Evolutionary conservation across 2,797 vertebrate species (phyloP).

Genomic region (Botia kubotai): DNA sequence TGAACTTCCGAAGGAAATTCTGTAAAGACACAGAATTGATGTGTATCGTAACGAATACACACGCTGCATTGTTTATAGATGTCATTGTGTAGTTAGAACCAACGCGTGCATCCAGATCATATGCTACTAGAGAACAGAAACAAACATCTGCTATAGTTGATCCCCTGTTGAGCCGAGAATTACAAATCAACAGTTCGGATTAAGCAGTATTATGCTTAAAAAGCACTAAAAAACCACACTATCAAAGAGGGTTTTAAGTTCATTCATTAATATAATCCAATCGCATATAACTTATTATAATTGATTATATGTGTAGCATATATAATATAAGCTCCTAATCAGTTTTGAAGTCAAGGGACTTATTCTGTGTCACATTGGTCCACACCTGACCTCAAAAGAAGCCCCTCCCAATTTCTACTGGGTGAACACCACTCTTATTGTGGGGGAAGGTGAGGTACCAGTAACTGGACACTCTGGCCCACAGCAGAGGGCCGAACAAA

Average conservation of each 20-base stretch:
- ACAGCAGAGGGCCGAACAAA: constrained; percentile 63
- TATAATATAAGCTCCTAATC: neutral
- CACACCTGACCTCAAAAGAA: constrained; percentile 66
- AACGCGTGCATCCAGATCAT: neutral
- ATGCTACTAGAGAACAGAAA: neutral
- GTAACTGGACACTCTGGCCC: constrained; percentile 71
- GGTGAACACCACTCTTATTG: constrained; percentile 75
- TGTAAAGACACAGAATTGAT: constrained; percentile 45
- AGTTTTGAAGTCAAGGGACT: neutral
- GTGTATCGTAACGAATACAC: neutral
- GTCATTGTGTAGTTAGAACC: neutral
- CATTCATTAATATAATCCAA: too few relatives aligned
- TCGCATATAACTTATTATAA: too few relatives aligned
- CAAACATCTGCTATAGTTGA: neutral
- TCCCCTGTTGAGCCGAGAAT: neutral
- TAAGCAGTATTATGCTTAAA: neutral
- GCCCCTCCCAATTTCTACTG: constrained; percentile 56
- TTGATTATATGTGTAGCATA: too few relatives aligned
- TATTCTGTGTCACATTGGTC: constrained; percentile 59
- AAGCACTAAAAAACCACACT: neutral
- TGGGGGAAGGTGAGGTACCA: constrained; percentile 64
- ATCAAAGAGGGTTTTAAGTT: too few relatives aligned
- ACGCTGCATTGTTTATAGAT: neutral
- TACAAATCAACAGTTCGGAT: neutral
- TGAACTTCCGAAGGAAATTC: constrained; percentile 59